Conservation (phyloP, 2,888 invertebrate species). For the Oligia strigilis region DNA sequence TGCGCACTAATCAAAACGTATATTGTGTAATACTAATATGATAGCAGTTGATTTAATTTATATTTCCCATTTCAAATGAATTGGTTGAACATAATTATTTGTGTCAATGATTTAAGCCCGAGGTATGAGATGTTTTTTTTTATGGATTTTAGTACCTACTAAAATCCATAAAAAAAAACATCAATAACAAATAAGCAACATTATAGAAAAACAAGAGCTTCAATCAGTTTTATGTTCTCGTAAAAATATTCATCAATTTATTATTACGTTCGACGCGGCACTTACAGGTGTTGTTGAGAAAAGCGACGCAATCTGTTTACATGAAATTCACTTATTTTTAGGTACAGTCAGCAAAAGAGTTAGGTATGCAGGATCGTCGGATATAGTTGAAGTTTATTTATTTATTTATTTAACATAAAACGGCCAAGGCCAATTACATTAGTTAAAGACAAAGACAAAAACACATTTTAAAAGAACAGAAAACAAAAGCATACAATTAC, state of each 20-base stretch:
- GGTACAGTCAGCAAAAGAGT: constrained; percentile 9
- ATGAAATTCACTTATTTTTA: constrained; percentile 50
- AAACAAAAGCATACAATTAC: too few species aligned
- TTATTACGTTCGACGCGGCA: constrained; percentile 57
- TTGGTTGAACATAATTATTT: not conserved
- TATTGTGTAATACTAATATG: not conserved
- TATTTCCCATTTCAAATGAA: not conserved
- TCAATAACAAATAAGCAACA: constrained; percentile 14
- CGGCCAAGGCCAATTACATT: too few species aligned
- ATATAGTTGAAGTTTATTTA: too few species aligned
- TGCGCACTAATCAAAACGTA: not conserved
- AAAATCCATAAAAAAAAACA: constrained; percentile 8
- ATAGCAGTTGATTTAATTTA: not conserved
- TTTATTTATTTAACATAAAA: too few species aligned
- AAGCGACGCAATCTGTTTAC: constrained; percentile 51
- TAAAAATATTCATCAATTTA: constrained; percentile 71
- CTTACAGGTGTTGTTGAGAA: constrained; percentile 64
- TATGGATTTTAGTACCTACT: not conserved
- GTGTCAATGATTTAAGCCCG: too few species aligned
- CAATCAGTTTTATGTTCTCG: constrained; percentile 69
- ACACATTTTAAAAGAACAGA: too few species aligned
- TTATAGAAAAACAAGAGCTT: constrained; percentile 37
- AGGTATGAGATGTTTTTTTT: too few species aligned
- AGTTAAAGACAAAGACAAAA: too few species aligned
- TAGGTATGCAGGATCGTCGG: too few species aligned